Base-by-base conservation (phyloP, 2,888 invertebrate species). In the Philaethria dido region DNA sequence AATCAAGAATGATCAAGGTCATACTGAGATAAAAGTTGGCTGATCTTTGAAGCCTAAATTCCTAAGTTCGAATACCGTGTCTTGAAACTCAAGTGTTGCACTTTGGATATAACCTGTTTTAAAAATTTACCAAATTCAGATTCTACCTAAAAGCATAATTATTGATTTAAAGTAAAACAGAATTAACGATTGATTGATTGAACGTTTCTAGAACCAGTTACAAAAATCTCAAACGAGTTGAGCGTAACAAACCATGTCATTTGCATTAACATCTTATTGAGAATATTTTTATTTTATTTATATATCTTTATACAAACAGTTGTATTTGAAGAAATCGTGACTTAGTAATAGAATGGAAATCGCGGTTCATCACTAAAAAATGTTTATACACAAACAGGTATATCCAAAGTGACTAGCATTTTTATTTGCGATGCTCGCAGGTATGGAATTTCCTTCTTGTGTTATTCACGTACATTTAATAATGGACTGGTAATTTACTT, bases 381-480 rank as follows among this genome's bases (percentile, higher is more conserved):
- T 16, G 16, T 61, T 48, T 48, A 8, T 61, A 57, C 8, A 39
- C 9, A 29, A 36, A 39, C 44, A 39, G 25, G 48, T 59, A 42
- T 4, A 16, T 50, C 44, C 57, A 48, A 52, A 52, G 60, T 60
- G 65, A 61, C 44, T 61, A 20, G 44, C 52, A 61, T 70, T 39
- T 69, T 62, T 67, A 44, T 65, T 59, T 33, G 22, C 8, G 18
- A 36, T n/a, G 22, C 22, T 25, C 33, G n/a, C 25, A 29, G 13
- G 44, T 54, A 39, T 57, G 81, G 82, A 78, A 81, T 80, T 82
- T 80, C 84, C 83, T 81, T 71, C 71, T 72, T 78, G 79, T 79
- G 73, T 79, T 80, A 78, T 59, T 62, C 63, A 22, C 16, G 33
- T 59, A 59, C 13, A 16, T 25, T 1, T n/a, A 44, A 18, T 25